Base-by-base conservation (phyloP, 1,140 invertebrate species). In the Bombus vancouverensis region DNA sequence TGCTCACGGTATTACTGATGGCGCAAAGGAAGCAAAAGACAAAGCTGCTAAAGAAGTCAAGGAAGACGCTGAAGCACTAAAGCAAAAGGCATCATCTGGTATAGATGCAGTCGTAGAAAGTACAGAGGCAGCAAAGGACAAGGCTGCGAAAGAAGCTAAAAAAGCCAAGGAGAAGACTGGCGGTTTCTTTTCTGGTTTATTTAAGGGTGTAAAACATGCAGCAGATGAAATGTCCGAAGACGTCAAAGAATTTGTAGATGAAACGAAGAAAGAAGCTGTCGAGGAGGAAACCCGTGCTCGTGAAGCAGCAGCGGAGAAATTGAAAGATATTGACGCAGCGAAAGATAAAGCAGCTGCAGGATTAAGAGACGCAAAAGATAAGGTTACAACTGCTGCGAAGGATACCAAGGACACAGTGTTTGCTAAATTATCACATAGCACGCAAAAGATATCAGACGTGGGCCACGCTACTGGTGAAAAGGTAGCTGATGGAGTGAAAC, bases 181-280 rank as follows among this genome's bases (percentile, higher is more conserved):
- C 15, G 89, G 88, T 34, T 87, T 25, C n/a, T n/a, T 91, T 0
- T 92, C 90, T 18, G 90, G 82, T 1, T 87, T 91, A 15, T 83
- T 92, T 28, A 90, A 92, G n/a, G 88, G 87, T 25, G 85, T 86
- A 0, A 93, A 92, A 28, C 90, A 94, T 42, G 88, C 94, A 2
- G 92, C 90, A 15, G 93, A 94, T 12, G 93, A 95, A 47, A 83
- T 93, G 37, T 91, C 92, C 0, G 93, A 93, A 37, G 94, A 93
- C 0, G 91, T 94, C 0, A 93, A 93, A 39, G 93, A 95, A 65
- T 93, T 92, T 78, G 72, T 90, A 3, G 90, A 92, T 44, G 86
- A 91, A 70, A 92, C 91, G 2, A 94, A 91, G 82, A 85, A 92
- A 42, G 90, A 92, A 72, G 92, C 91, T 44, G 86, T 80, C 25